Evolutionary conservation across 92 coral and sea anemone species (phyloP).

Genomic region (Isaurus tuberculatus): DNA sequence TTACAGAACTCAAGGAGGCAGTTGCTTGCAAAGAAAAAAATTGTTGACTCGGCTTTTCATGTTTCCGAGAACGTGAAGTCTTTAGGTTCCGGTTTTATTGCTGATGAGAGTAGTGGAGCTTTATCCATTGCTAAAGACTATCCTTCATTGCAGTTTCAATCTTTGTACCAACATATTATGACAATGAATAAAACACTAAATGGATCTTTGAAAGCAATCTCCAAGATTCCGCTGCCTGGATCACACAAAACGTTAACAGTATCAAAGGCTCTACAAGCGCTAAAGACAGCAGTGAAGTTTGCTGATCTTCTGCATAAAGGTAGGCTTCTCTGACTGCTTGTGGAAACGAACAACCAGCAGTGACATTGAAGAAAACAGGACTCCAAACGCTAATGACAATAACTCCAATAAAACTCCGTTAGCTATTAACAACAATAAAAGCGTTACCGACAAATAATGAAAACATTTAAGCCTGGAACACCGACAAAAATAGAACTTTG

Average conservation of each 20-base stretch:
- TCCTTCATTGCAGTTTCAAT: not conserved
- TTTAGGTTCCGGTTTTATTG: slow-evolving; percentile 1
- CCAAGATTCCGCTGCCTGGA: slow-evolving; percentile 21
- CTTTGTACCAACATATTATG: slow-evolving; percentile 20
- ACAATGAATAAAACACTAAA: slow-evolving; percentile 28
- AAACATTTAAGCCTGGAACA: no score
- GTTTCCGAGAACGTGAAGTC: slow-evolving; percentile 14
- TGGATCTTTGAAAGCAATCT: slow-evolving; percentile 16
- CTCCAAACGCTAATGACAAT: no score
- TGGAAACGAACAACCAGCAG: not conserved
- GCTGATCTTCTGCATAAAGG: slow-evolving; percentile 45
- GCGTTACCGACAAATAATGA: no score
- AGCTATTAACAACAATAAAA: no score
- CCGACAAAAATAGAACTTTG: no score
- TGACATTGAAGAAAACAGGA: no score
- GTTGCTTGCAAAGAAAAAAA: not conserved
- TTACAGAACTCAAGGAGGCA: not conserved
- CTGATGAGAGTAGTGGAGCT: not conserved
- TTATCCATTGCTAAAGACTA: not conserved
- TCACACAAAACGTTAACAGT: slow-evolving; percentile 20
- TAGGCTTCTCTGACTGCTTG: not conserved
- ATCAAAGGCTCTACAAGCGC: slow-evolving; percentile 6
- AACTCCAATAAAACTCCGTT: no score
- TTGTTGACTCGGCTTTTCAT: not conserved
- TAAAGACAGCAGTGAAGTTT: slow-evolving; percentile 20